Evolutionary conservation across 1,140 invertebrate species (phyloP).

Genomic region (Cherax quadricarinatus): DNA sequence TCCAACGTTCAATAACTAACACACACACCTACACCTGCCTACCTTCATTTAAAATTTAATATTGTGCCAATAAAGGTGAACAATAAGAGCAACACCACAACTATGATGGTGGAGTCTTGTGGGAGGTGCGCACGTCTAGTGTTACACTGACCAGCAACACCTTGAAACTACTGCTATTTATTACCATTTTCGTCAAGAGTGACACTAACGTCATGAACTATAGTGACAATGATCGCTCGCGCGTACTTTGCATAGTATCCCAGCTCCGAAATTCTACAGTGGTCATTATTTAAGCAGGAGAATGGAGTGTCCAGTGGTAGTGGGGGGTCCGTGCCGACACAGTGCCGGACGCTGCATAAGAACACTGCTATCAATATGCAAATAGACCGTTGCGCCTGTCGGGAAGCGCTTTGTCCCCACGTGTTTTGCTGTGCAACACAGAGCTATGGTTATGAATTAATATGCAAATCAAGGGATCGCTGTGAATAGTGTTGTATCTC

Average conservation of each 20-base stretch:
- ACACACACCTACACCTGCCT: too few species aligned
- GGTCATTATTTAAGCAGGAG: neutral
- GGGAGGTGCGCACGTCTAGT: too few species aligned
- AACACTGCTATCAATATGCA: neutral
- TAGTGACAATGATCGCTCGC: neutral
- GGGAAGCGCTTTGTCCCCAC: neutral
- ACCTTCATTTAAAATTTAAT: too few species aligned
- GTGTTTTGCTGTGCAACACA: neutral
- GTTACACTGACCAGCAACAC: too few species aligned
- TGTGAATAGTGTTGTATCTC: neutral
- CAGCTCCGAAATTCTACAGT: neutral
- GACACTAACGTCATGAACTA: too few species aligned
- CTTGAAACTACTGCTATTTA: too few species aligned
- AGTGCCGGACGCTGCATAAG: neutral
- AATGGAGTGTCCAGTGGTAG: neutral
- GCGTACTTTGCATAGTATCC: neutral
- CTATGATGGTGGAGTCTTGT: too few species aligned
- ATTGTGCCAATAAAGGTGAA: too few species aligned
- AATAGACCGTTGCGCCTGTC: neutral
- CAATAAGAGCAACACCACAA: too few species aligned
- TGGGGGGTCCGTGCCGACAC: neutral
- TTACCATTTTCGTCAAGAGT: too few species aligned
- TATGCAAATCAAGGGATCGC: slow-evolving; percentile 1
- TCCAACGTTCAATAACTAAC: too few species aligned
- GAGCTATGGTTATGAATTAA: slow-evolving; percentile 4